Base-by-base conservation (phyloP, 2,113 vertebrate species). In the Eptesicus fuscus region DNA sequence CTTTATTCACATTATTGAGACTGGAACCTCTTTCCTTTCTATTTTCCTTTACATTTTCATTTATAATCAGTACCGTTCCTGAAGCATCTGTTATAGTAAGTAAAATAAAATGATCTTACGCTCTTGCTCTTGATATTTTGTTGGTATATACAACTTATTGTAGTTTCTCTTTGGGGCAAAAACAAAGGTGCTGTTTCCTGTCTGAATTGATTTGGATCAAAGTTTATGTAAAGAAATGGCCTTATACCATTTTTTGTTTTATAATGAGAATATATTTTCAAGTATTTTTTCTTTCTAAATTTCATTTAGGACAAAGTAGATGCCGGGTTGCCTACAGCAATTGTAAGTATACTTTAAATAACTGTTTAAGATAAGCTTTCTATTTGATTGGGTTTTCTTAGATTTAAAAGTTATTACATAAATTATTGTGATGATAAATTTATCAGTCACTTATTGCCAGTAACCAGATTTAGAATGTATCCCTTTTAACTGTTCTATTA, bases 311-410 rank as follows among this genome's bases (percentile, higher is more conserved):
- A 99, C 97, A 99, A 99, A 98, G 99, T 99, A 78, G 99, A 99
- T 98, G 99, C 99, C 96, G 99, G 99, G 74, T 98, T 99, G 86
- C 99, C 99, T 10, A 99, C 99, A 94, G 99, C 99, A 76, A 99
- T 99, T 97, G 99, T 99, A 98, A 99, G 99, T 99, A 97, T 93
- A 74, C 23, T 77, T 94, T 96, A 91, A 87, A 79, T 95, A 86
- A 83, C 42, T 37, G 90, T 94, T 92, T 78, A 88, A 92, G 83
- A 63, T 96, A 96, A 96, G 53, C 30, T 59, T 90, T 93, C 73
- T 76, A 17, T 93, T 93, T 88, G 44, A 85, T 80, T 30, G 35
- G 56, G 9, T 71, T 85, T 90, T 94, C 90, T 93, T 85, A 83
- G 61, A 89, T 83, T 88, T 95, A 63, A 84, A 69, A 93, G 37